These are phyloP conservation scores for Neoarius graeffei DNA, from an alignment of 2,113 vertebrate species.

Conservation along the genomic window DNA sequence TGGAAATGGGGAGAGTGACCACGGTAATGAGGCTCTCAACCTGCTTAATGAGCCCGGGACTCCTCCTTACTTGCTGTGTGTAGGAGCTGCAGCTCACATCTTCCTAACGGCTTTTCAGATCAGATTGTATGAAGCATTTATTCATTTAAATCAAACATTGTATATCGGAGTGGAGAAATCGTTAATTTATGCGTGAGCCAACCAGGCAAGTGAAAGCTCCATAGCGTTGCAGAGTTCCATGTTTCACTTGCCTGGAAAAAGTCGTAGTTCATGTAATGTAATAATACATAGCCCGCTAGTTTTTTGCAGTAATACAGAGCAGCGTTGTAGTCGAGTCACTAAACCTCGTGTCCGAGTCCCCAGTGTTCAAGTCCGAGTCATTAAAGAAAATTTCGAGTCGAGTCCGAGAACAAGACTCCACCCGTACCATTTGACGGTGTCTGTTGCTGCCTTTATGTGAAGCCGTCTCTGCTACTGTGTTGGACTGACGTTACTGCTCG, in stretches of 20 bases:
- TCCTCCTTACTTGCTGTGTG: constrained; percentile 43
- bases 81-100: constrained; percentile 54
- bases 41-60: constrained; percentile 64
- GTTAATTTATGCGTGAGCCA: background rate
- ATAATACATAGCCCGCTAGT: background rate
- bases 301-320: background rate
- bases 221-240: background rate
- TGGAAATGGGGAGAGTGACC: constrained; percentile 60
- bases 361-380: too few relatives aligned
- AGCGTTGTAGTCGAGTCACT: too few relatives aligned
- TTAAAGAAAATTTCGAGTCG: too few relatives aligned
- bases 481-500: too few relatives aligned
- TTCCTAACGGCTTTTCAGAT: constrained; percentile 22
- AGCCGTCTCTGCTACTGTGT: too few relatives aligned
- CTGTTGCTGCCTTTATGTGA: too few relatives aligned
- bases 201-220: background rate
- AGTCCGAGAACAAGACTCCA: too few relatives aligned
- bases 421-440: too few relatives aligned
- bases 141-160: background rate
- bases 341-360: too few relatives aligned
- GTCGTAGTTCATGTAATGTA: background rate
- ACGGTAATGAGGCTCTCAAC: constrained; percentile 66
- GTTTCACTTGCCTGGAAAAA: background rate
- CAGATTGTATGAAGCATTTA: background rate
- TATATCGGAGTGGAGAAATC: background rate